phyloP scores from a whole-genome alignment of 1,140 invertebrate species.

The Sminthurides bifidus region DNA sequence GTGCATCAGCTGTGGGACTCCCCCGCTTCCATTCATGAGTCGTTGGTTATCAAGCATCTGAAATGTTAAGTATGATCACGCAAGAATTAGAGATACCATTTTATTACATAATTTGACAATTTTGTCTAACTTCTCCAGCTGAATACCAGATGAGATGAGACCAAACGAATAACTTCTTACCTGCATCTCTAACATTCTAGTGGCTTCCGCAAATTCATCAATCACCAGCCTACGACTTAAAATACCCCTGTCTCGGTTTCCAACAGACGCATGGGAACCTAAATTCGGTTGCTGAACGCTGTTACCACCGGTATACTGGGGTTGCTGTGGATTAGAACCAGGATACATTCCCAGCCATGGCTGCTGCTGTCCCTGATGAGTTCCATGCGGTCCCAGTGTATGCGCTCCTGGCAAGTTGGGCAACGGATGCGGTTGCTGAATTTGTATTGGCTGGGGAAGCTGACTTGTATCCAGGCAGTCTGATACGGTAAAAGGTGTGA shows the following conservation, averaged over 20 bases:
- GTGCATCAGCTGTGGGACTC: constrained; percentile 21
- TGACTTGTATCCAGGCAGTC: constrained; percentile 12
- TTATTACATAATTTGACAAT: not conserved
- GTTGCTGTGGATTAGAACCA: constrained; percentile 10
- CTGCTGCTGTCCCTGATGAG: constrained; percentile 6
- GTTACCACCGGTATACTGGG: constrained; percentile 6
- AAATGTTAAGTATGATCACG: not conserved
- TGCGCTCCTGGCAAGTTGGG: constrained; percentile 2
- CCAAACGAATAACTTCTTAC: constrained; percentile 4
- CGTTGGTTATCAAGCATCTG: constrained; percentile 23
- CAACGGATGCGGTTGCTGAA: constrained; percentile 1
- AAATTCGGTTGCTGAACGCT: too few species aligned
- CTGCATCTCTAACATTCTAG: constrained; percentile 23
- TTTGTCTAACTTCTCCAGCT: not conserved
- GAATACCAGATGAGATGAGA: not conserved
- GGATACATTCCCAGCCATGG: constrained; percentile 16
- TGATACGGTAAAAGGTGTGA: constrained; percentile 11
- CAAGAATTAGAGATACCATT: not conserved
- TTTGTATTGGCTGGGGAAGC: constrained; percentile 12
- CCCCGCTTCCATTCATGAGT: constrained; percentile 24
- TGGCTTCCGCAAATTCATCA: constrained; percentile 25
- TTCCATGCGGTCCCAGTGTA: constrained; percentile 1
- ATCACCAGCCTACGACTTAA: constrained; percentile 25
- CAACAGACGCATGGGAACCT: too few species aligned
- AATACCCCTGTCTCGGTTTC: constrained; percentile 17